phyloP scores from a whole-genome alignment of 2,797 vertebrate species.

The Cyclura pinguis region DNA sequence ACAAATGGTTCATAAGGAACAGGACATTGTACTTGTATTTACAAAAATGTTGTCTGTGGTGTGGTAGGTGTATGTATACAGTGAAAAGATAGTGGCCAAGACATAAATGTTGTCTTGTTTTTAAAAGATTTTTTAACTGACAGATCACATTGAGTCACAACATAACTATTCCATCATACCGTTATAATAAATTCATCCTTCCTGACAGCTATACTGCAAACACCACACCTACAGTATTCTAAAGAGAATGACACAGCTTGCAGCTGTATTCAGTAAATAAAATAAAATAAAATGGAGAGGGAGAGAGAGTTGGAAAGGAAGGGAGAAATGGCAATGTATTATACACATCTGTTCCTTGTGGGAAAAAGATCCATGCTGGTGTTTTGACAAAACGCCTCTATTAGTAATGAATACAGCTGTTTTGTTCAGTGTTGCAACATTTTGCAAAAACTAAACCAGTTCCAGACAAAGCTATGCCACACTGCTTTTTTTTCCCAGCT shows the following conservation, averaged over 20 bases:
- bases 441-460: slow-evolving; percentile 50
- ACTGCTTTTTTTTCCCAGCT: slow-evolving; percentile 39
- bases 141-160: slow-evolving; percentile 62
- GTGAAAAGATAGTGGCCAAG: slow-evolving; percentile 15
- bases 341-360: slow-evolving; percentile 69
- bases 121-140: slow-evolving; percentile 62
- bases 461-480: slow-evolving; percentile 55
- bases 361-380: slow-evolving; percentile 63
- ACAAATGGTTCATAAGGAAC: slow-evolving; percentile 43
- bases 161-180: slow-evolving; percentile 52
- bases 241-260: slow-evolving; percentile 51
- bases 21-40: slow-evolving; percentile 19
- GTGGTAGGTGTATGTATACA: not conserved
- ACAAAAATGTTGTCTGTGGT: not conserved
- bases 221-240: slow-evolving; percentile 55
- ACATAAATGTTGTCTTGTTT: slow-evolving; percentile 53
- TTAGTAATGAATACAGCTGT: slow-evolving; percentile 79
- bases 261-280: slow-evolving; percentile 64
- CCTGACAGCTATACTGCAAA: slow-evolving; percentile 37
- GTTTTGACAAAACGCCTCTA: slow-evolving; percentile 73
- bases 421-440: slow-evolving; percentile 67
- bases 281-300: not conserved
- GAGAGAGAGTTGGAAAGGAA: slow-evolving; percentile 21
- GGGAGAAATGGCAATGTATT: slow-evolving; percentile 45
- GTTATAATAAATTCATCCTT: slow-evolving; percentile 33